Base-by-base conservation (phyloP, 2,113 vertebrate genomes). In the Tachysurus fulvidraco region DNA sequence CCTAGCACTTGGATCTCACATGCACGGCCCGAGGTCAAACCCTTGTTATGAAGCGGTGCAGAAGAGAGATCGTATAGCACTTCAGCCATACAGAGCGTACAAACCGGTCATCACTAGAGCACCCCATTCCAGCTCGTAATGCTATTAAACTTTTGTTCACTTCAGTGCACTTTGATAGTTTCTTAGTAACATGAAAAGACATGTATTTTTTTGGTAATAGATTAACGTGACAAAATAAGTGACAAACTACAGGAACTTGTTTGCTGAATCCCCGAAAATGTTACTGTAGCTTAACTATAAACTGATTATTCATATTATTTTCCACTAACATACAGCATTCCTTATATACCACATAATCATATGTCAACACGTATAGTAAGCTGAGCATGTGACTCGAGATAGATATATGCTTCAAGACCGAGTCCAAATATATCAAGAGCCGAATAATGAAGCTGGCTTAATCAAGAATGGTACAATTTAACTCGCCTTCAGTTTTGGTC, bases 11-110 rank as follows among this genome's bases (percentile, higher is more conserved):
- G 80, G 50, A 81, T 67, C 59, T 13, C 79, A 64, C 76, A 71
- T 60, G n/a, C n/a, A 54, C 17, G n/a, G 80, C 87, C 71, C 5
- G 5, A 57, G 80, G 84, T 83, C 84, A 86, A 67, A 78, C 71
- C 57, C 57, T 52, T 52, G 81, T 36, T 23, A 84, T 44, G 28
- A 25, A 55, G 83, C 25, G 41, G 60, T 28, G 76, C 30, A 50
- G 65, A 81, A 62, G 36, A 41, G 36, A 86, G 65, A 73, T 44
- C 46, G 28, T 64, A 50, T 82, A 46, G 77, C 62, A 41, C 16
- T 81, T 79, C 54, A 30, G n/a, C 36, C n/a, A 25, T 28, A 50
- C 71, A 8, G 62, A 60, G 12, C 19, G 23, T 54, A 59, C 11
- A 25, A 23, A 57, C 6, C 59, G 25, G n/a, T 65, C 9, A 30